phyloP scores from a whole-genome alignment of 2,888 invertebrate species.

The Drosophila sordidula region DNA sequence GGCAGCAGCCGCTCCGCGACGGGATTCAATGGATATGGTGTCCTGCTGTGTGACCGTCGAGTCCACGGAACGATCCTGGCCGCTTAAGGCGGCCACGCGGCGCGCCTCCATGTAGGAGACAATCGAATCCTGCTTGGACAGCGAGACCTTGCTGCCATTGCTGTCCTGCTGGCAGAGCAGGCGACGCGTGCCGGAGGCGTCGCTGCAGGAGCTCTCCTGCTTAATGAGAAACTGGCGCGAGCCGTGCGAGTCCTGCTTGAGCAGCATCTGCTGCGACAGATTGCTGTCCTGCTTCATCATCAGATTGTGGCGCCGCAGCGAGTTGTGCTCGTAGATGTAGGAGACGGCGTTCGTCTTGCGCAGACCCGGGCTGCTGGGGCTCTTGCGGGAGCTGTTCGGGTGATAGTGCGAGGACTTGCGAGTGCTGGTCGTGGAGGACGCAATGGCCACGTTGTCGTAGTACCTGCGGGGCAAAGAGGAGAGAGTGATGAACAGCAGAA shows the following conservation, averaged over 20 bases:
- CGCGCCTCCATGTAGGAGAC: constrained; percentile 85
- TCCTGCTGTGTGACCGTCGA: constrained; percentile 82
- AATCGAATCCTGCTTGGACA: constrained; percentile 85
- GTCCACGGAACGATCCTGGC: constrained; percentile 57
- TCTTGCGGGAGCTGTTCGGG: constrained; percentile 87
- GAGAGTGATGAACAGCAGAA: too few relatives aligned
- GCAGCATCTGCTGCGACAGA: constrained; percentile 84
- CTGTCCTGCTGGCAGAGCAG: constrained; percentile 84
- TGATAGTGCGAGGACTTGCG: constrained; percentile 94
- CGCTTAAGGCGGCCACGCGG: constrained; percentile 64
- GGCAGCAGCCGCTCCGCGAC: constrained; percentile 69
- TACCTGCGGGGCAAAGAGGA: constrained; percentile 85
- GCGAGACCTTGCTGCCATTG: constrained; percentile 83
- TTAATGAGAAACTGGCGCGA: constrained; percentile 85
- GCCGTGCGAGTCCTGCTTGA: constrained; percentile 85
- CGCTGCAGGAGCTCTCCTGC: constrained; percentile 85
- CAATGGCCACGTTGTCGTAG: constrained; percentile 94
- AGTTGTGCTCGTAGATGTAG: constrained; percentile 86
- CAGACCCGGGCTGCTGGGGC: constrained; percentile 87
- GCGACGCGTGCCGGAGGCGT: constrained; percentile 83
- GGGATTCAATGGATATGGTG: constrained; percentile 83
- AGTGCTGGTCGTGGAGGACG: constrained; percentile 94
- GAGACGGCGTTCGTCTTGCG: constrained; percentile 86
- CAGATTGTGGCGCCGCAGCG: constrained; percentile 83
- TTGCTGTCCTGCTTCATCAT: constrained; percentile 85